phyloP scores from a whole-genome alignment of 2,113 vertebrate genomes.

The Machaerirhynchus nigripectus region DNA sequence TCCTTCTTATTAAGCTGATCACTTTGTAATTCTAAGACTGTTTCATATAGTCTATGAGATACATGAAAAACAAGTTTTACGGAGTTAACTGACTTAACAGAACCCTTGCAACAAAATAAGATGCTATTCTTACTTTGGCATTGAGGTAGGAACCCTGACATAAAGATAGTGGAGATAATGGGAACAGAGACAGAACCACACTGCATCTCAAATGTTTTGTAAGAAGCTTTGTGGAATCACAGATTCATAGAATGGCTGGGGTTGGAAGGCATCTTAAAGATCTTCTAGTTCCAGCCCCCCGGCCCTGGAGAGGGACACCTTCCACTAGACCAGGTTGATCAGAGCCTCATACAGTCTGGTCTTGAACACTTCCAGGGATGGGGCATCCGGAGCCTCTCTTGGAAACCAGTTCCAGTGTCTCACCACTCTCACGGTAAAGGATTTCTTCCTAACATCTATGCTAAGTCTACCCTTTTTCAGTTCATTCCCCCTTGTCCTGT shows the following conservation, averaged over 20 bases:
- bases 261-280: background rate
- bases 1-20: background rate
- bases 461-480: background rate
- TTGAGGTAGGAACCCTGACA: background rate
- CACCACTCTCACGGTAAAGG: background rate
- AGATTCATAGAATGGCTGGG: background rate
- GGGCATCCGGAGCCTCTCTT: background rate
- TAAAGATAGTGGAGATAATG: background rate
- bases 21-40: background rate
- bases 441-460: background rate
- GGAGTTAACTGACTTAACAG: background rate
- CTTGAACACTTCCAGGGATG: background rate
- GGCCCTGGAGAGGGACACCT: background rate
- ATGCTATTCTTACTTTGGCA: background rate
- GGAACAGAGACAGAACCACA: background rate
- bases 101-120: background rate
- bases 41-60: background rate
- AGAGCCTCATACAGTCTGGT: background rate
- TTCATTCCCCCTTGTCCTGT: background rate
- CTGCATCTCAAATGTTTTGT: background rate
- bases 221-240: background rate
- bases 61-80: background rate
- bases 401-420: background rate
- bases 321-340: background rate
- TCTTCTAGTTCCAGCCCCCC: background rate